phyloP scores from a whole-genome alignment of 2,888 invertebrate species.

The Volucella zonaria region DNA sequence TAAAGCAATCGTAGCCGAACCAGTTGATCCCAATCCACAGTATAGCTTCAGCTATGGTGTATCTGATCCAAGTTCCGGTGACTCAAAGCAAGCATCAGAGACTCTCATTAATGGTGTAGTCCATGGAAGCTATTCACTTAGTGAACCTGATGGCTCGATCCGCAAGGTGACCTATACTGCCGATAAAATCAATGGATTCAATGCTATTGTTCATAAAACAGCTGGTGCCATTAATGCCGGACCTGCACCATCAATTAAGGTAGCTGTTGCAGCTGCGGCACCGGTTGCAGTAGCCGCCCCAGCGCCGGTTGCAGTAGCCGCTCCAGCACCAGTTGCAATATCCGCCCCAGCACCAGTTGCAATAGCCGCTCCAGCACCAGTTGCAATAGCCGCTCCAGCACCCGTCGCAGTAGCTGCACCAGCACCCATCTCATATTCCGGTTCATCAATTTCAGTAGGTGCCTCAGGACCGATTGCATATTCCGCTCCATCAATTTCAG shows the following conservation, averaged over 20 bases:
- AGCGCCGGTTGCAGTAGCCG: constrained; percentile 66
- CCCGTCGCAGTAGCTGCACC: constrained; percentile 70
- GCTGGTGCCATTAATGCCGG: constrained; percentile 76
- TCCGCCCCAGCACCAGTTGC: constrained; percentile 78
- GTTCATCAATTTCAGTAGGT: constrained; percentile 12
- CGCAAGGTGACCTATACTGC: constrained; percentile 87
- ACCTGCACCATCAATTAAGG: constrained; percentile 31
- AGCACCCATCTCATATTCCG: constrained; percentile 7
- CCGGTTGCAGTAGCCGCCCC: constrained; percentile 48
- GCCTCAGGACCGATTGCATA: constrained; percentile 74
- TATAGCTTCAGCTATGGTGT: constrained; percentile 88
- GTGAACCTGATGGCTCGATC: constrained; percentile 86
- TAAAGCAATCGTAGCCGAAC: constrained; percentile 76
- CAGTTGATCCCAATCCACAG: constrained; percentile 83
- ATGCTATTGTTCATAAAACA: constrained; percentile 86
- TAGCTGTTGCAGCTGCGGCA: constrained; percentile 54
- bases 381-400: constrained; percentile 49
- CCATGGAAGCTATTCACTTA: constrained; percentile 86
- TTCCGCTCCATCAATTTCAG: not conserved
- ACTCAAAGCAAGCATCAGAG: constrained; percentile 84
- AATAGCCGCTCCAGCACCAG: constrained; percentile 75
- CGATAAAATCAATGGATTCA: constrained; percentile 87
- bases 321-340: constrained; percentile 67
- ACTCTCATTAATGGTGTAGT: constrained; percentile 86
- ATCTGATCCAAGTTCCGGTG: constrained; percentile 86